These are phyloP conservation scores for Drosophila testacea DNA, from an alignment of 2,888 invertebrate species.

Conservation along the genomic window DNA sequence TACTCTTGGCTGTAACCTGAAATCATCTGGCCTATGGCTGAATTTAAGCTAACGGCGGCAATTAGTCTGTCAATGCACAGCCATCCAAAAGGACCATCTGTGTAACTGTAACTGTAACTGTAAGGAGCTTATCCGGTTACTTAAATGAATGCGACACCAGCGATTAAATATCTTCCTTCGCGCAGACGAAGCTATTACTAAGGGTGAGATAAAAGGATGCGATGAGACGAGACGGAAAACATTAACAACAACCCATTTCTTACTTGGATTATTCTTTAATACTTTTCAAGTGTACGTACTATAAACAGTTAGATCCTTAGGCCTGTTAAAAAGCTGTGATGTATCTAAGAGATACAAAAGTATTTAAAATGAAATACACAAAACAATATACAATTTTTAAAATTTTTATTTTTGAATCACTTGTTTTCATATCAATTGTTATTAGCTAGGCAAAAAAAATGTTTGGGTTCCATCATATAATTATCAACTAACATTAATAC, in stretches of 20 bases:
- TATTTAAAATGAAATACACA: not conserved
- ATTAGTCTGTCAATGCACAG: conserved; percentile 19
- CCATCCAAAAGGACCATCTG: conserved; percentile 10
- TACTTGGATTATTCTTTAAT: conserved; percentile 5
- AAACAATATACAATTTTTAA: conserved; percentile 48
- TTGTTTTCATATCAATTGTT: conserved; percentile 74
- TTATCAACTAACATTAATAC: conserved; percentile 72
- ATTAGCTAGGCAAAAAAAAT: conserved; percentile 74
- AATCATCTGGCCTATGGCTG: conserved; percentile 29
- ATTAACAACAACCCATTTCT: not conserved
- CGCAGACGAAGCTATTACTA: not conserved
- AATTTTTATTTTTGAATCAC: conserved; percentile 78
- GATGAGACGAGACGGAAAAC: not conserved
- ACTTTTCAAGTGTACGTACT: not conserved
- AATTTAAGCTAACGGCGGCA: conserved; percentile 35
- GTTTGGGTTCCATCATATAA: conserved; percentile 43
- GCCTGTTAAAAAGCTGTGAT: not conserved
- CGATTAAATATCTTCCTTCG: conserved; percentile 17
- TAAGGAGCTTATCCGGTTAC: conserved; percentile 26
- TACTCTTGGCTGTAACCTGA: conserved; percentile 13
- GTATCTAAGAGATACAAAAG: not conserved
- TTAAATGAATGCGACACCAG: conserved; percentile 24
- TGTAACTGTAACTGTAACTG: not conserved
- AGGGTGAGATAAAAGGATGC: not conserved
- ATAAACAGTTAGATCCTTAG: conserved; percentile 3